Base-by-base conservation (phyloP, 2,797 vertebrate species). In the Momotus momota region DNA sequence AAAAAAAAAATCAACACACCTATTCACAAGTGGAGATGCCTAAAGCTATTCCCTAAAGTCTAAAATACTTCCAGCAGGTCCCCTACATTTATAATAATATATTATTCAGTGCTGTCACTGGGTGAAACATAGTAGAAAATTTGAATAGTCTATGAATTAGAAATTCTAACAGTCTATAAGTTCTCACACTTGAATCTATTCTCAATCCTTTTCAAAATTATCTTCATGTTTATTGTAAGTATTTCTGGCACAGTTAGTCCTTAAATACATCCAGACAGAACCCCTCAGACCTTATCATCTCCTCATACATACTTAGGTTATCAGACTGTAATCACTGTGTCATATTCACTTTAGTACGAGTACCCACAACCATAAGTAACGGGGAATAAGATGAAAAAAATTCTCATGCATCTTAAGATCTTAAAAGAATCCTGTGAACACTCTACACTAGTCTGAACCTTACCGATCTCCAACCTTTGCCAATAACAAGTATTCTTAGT, bases 1-100 rank as follows among this genome's bases (percentile, higher is more conserved):
- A 96, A 93, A 58, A 86, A 54, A 96, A 94, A 55, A 22, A 65
- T 18, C 57, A 88, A 86, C 70, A 46, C 27, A 78, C 23, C 65
- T 72, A 33, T 72, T 81, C 48, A 48, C 62, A 88, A 67, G 80
- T 77, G 70, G 73, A 94, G 91, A 77, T 55, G 64, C 73, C 25
- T 62, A 3, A 89, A 85, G 40, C 65, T 46, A 77, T 2, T 26
- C 65, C 65, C 20, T 64, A 1, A 57, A 69, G 43, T 35, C 38
- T 27, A 21, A 29, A 80, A 81, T 8, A 38, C 31, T 87, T 80
- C 48, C 45, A 70, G 41, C 51, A 57, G 33, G 70, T 54, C 40
- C 77, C n/a, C 55, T 73, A 8, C 15, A 84, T 13, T 12, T 45
- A 17, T 35, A 75, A 66, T 20, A 55, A 38, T 31, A 6, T 31